A percentile compares a stretch with the other conserved stretches of the same genome.
Evolutionary conservation across 1,140 invertebrate species (phyloP).

Genomic region (Ericerus pela): DNA sequence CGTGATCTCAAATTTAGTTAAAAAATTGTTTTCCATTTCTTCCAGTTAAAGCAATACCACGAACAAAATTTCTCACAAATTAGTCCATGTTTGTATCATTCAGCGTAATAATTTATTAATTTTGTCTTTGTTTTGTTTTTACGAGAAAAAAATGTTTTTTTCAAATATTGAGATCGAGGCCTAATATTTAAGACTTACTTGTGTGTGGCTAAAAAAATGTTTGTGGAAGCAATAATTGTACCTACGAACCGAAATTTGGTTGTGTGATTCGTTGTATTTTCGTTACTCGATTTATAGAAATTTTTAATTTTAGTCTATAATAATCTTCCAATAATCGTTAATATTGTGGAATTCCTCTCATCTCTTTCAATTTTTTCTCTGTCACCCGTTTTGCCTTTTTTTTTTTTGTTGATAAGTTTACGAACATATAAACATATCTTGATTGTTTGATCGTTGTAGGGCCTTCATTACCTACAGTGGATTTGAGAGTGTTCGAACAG

Average conservation of each 20-base stretch:
- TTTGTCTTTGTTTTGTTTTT: not conserved
- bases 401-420: not conserved
- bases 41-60: too few relatives aligned
- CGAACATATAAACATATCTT: not conserved
- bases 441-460: not conserved
- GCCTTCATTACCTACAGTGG: not conserved
- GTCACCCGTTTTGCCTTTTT: not conserved
- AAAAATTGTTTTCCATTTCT: not conserved
- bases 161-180: not conserved
- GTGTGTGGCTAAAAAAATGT: too few relatives aligned
- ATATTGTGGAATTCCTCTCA: too few relatives aligned
- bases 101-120: not conserved
- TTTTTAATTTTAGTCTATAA: too few relatives aligned
- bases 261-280: too few relatives aligned
- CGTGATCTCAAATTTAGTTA: conserved; percentile 6
- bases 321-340: too few relatives aligned
- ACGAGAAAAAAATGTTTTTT: not conserved
- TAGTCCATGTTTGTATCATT: not conserved
- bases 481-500: not conserved
- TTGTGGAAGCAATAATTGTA: too few relatives aligned
- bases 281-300: too few relatives aligned
- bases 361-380: too few relatives aligned
- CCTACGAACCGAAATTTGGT: too few relatives aligned
- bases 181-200: too few relatives aligned
- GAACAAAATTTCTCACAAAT: not conserved